phyloP scores from a whole-genome alignment of 1,140 invertebrate species.

The Anastrepha ludens region DNA sequence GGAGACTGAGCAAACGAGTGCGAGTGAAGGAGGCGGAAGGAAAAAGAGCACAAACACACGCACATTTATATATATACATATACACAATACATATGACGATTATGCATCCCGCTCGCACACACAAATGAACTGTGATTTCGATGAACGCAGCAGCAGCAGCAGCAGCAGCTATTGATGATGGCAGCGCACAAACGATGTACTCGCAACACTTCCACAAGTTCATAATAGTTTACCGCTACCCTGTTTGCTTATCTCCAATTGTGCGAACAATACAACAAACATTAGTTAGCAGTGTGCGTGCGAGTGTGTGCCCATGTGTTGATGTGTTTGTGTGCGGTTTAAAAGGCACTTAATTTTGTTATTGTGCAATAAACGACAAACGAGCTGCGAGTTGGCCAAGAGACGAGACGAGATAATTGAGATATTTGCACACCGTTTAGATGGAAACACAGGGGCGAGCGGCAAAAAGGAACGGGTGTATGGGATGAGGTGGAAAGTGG shows the following conservation, averaged over 20 bases:
- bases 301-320: constrained; percentile 46
- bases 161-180: background rate
- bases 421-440: constrained; percentile 59
- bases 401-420: constrained; percentile 57
- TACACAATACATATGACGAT: background rate
- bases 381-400: constrained; percentile 53
- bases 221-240: constrained; percentile 30
- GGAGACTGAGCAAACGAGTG: constrained; percentile 41
- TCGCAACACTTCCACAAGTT: constrained; percentile 24
- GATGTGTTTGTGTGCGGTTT: constrained; percentile 53
- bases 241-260: constrained; percentile 2
- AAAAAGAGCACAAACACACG: background rate
- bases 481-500: too few species aligned
- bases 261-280: background rate
- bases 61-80: background rate
- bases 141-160: constrained; percentile 22
- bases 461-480: background rate
- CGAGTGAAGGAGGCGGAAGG: constrained; percentile 31
- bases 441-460: background rate
- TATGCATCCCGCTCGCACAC: constrained; percentile 1
- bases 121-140: constrained; percentile 36
- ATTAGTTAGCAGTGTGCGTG: background rate
- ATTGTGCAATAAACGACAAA: constrained; percentile 58
- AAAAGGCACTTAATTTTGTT: constrained; percentile 61
- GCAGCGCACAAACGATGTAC: background rate